Base-by-base conservation (phyloP, 2,797 vertebrate genomes). In the Myotis vivesi region DNA sequence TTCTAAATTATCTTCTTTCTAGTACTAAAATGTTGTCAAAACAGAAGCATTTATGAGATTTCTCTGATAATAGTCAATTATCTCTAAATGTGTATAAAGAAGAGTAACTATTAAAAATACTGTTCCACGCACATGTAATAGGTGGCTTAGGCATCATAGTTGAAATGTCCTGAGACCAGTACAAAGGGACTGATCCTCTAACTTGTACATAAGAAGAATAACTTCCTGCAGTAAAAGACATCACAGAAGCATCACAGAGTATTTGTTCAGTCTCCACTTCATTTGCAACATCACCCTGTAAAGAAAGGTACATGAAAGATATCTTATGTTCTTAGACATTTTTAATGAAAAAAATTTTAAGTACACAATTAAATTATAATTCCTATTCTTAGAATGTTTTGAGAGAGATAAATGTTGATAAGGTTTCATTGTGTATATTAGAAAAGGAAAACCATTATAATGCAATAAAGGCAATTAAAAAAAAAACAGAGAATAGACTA, bases 141-240 rank as follows among this genome's bases (percentile, higher is more conserved):
- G 99, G 99, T 19, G 99, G 99, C 92, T 99, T 99, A 49, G 99
- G 99, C 99, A 99, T 99, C 99, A 99, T 99, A 89, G 99, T 99
- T 92, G 99, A 99, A 98, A 99, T 99, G 98, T 99, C 99, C 96
- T 99, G 99, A 93, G 99, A 99, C 99, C 99, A 99, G 97, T 99
- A 99, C 7, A 99, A 98, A 7, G 99, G 99, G 75, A 99, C 99
- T 2, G 99, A 99, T 80, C 99, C 99, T 98, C 99, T 98, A 86
- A 99, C 99, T 98, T 99, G 99, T 69, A 99, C 99, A 0, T 99
- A 99, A 5, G 99, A 99, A 30, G 99, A 99, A 71, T 99, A 99
- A 97, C 99, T 99, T 93, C 99, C 99, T 0, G 99, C 98, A 23
- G 98, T 98, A 96, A 99, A 99, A 19, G 99, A 99, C 99, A 99